Percentiles rank a stretch among this genome's conserved stretches.
phyloP scores from a whole-genome alignment of 2,888 invertebrate species.

The Ormia ochracea region DNA sequence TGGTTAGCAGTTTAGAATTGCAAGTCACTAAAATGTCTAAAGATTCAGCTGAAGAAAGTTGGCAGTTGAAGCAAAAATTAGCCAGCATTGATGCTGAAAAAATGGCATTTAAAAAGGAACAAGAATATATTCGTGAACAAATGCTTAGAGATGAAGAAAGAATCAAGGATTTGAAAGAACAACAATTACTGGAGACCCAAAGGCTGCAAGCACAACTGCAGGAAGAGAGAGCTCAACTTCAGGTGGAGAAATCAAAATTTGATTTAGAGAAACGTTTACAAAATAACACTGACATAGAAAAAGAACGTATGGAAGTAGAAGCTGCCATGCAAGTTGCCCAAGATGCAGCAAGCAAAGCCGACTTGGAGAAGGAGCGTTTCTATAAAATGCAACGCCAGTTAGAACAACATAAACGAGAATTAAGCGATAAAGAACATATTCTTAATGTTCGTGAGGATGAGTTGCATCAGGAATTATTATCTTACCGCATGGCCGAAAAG shows the following conservation, averaged over 20 bases:
- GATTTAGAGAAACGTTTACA: constrained; percentile 71
- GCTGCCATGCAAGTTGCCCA: constrained; percentile 74
- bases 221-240: constrained; percentile 71
- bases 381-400: constrained; percentile 73
- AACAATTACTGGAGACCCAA: constrained; percentile 72
- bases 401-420: constrained; percentile 72
- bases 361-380: constrained; percentile 73
- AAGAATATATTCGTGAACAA: constrained; percentile 73
- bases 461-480: constrained; percentile 68
- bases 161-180: constrained; percentile 72
- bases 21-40: constrained; percentile 73
- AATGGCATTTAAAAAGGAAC: constrained; percentile 73
- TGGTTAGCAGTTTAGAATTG: constrained; percentile 74
- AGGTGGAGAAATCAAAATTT: constrained; percentile 71
- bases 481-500: constrained; percentile 71
- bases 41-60: constrained; percentile 75
- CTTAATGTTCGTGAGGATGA: constrained; percentile 73
- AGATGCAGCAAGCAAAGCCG: constrained; percentile 74
- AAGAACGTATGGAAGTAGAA: constrained; percentile 72
- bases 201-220: constrained; percentile 70
- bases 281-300: constrained; percentile 65
- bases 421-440: constrained; percentile 72
- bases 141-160: constrained; percentile 73
- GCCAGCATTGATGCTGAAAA: constrained; percentile 74
- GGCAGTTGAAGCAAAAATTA: constrained; percentile 74